These are phyloP conservation scores for Sus scrofa DNA, from an alignment of 2,113 vertebrate genomes.

Conservation along the genomic window DNA sequence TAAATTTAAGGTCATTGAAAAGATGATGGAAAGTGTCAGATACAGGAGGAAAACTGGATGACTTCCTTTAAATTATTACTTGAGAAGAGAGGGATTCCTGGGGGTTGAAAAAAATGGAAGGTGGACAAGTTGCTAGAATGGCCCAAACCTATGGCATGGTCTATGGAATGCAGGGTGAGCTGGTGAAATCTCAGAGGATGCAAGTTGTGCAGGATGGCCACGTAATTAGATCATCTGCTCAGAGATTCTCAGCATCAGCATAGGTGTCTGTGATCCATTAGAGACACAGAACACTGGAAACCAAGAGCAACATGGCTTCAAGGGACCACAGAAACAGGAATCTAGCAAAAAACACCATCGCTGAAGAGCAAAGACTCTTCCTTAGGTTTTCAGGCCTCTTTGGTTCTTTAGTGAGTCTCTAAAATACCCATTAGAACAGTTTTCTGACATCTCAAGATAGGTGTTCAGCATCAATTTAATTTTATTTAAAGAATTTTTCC, in stretches of 20 bases:
- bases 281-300: background rate
- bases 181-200: background rate
- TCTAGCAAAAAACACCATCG: background rate
- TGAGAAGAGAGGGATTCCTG: background rate
- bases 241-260: background rate
- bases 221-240: background rate
- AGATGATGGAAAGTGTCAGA: background rate
- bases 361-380: background rate
- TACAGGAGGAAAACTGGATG: background rate
- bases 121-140: background rate
- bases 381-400: background rate
- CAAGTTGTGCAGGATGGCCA: background rate
- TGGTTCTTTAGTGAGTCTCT: background rate
- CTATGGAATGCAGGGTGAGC: background rate
- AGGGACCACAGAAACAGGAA: background rate
- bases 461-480: background rate
- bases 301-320: background rate
- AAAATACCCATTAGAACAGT: background rate
- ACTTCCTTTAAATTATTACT: background rate
- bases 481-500: background rate
- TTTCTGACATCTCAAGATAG: background rate
- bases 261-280: background rate
- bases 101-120: background rate
- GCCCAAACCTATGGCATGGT: background rate
- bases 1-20: background rate